Percentiles rank a stretch among this genome's conserved stretches.
Evolutionary conservation across 1,140 invertebrate genomes (phyloP).

Genomic region (Camponotus floridanus): DNA sequence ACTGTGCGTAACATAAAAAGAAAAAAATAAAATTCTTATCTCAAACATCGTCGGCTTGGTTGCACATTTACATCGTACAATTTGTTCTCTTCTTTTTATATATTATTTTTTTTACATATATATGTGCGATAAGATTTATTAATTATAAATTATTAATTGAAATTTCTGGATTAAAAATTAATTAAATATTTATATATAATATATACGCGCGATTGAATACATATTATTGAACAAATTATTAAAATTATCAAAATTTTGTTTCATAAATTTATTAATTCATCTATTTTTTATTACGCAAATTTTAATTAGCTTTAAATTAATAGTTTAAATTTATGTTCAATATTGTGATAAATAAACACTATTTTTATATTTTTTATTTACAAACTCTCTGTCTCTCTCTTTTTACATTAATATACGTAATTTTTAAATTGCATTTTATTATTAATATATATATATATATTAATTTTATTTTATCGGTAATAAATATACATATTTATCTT

Average conservation of each 20-base stretch:
- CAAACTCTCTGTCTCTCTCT: background rate
- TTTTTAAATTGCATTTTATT: slow-evolving; percentile 3
- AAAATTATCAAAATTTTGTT: background rate
- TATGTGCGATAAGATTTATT: background rate
- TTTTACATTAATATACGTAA: background rate
- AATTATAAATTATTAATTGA: too few relatives aligned
- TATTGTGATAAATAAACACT: background rate
- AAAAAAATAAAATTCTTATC: slow-evolving; percentile 45
- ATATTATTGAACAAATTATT: background rate
- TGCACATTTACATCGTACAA: background rate
- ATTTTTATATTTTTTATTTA: background rate
- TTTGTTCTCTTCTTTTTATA: slow-evolving; percentile 12
- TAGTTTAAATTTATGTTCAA: background rate
- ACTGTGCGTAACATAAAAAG: background rate
- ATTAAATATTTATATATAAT: too few relatives aligned
- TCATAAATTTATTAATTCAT: background rate
- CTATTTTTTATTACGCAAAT: background rate
- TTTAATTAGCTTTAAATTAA: background rate
- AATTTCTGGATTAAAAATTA: too few relatives aligned
- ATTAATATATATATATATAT: too few relatives aligned
- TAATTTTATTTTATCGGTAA: background rate
- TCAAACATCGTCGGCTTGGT: background rate
- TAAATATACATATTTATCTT: background rate
- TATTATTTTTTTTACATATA: background rate
- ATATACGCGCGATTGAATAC: background rate